Percentiles rank a stretch among this genome's conserved stretches.
These are phyloP conservation scores for Arizona elegans DNA, from an alignment of 2,113 vertebrate genomes.

Conservation along the genomic window DNA sequence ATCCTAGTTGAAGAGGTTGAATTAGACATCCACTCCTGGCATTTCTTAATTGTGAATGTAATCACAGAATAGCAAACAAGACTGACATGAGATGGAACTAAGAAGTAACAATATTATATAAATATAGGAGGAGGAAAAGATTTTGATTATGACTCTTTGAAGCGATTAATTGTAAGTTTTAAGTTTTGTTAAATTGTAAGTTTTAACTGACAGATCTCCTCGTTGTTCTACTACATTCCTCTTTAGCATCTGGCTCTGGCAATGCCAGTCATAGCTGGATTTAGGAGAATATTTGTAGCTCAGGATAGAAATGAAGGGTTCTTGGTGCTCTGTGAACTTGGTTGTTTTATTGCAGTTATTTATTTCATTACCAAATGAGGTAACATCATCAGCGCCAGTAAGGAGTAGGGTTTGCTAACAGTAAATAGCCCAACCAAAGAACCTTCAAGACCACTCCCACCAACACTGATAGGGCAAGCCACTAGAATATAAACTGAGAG, in stretches of 20 bases:
- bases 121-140: neutral
- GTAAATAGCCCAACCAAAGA: neutral
- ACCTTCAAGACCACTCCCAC: neutral
- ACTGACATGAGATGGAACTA: neutral
- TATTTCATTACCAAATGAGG: neutral
- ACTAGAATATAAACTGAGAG: neutral
- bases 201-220: neutral
- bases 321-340: neutral
- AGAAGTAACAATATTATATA: neutral
- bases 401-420: neutral
- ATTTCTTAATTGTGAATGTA: neutral
- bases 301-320: neutral
- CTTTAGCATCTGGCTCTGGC: neutral
- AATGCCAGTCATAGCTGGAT: neutral
- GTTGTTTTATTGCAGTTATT: neutral
- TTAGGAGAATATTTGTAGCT: neutral
- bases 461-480: neutral
- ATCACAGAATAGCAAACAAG: neutral
- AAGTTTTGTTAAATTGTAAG: neutral
- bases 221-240: neutral
- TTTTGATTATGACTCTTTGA: neutral
- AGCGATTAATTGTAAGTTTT: neutral
- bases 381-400: neutral
- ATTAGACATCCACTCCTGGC: neutral
- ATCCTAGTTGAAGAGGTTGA: neutral